A percentile compares a stretch with the other conserved stretches of the same genome.
phyloP scores from a whole-genome alignment of 2,113 vertebrate species.

The Mus spicilegus region DNA sequence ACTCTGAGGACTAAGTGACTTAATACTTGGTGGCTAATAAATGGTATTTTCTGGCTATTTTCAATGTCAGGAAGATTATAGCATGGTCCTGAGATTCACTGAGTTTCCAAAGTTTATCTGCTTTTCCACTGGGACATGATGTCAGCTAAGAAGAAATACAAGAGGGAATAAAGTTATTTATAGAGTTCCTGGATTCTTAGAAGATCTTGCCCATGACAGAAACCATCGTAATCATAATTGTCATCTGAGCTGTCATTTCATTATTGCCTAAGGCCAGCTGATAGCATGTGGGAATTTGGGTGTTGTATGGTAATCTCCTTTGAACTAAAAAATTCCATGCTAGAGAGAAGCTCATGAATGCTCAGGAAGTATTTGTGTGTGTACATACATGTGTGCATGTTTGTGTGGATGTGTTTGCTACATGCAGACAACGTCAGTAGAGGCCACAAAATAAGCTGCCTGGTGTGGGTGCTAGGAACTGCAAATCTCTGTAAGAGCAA shows the following conservation, averaged over 20 bases:
- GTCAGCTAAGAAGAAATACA: constrained; percentile 15
- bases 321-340: background rate
- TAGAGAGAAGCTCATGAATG: background rate
- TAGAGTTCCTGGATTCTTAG: constrained; percentile 11
- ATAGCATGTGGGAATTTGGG: background rate
- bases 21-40: background rate
- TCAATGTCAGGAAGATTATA: constrained; percentile 15
- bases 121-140: background rate
- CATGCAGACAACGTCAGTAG: background rate
- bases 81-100: background rate
- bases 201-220: background rate
- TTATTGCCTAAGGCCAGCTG: background rate
- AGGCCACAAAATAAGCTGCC: background rate
- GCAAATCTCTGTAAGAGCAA: background rate
- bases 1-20: background rate
- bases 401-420: background rate
- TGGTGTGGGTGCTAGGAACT: background rate
- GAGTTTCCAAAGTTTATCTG: background rate
- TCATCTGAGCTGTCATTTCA: background rate
- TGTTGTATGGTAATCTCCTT: background rate
- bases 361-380: background rate
- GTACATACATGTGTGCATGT: background rate
- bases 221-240: background rate
- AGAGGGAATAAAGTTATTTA: constrained; percentile 14
- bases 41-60: constrained; percentile 20